A percentile compares a stretch with the other conserved stretches of the same genome.
Evolutionary conservation across 2,113 vertebrate genomes (phyloP).

Genomic region (Mystacornis crossleyi): DNA sequence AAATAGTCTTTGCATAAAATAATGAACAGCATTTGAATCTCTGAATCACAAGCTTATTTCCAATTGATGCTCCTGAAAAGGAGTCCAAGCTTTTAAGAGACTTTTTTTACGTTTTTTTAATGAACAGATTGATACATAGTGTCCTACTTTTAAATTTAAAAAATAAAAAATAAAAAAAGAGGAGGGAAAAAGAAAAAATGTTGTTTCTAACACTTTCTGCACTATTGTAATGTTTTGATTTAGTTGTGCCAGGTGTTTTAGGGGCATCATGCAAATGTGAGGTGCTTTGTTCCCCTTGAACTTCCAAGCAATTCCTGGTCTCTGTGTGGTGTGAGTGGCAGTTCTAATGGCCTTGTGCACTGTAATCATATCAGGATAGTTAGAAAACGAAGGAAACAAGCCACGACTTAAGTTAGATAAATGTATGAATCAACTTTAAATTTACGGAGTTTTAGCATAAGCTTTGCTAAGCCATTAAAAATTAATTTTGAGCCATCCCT

Average conservation of each 20-base stretch:
- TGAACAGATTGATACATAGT: not conserved
- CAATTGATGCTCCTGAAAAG: slow-evolving; percentile 32
- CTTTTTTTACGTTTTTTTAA: not conserved
- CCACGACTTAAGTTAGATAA: slow-evolving; percentile 46
- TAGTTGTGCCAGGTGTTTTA: slow-evolving; percentile 52
- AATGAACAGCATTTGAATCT: slow-evolving; percentile 19
- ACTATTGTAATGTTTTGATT: slow-evolving; percentile 45
- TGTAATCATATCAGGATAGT: slow-evolving; percentile 44
- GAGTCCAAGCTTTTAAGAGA: slow-evolving; percentile 6
- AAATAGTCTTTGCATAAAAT: slow-evolving; percentile 9
- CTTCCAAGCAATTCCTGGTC: slow-evolving; percentile 52
- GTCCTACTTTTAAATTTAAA: not conserved
- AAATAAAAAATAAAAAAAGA: fast-evolving
- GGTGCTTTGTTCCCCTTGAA: slow-evolving; percentile 60
- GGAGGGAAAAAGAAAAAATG: fast-evolving
- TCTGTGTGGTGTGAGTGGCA: slow-evolving; percentile 64
- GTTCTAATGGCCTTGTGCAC: slow-evolving; percentile 40
- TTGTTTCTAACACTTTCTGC: not conserved
- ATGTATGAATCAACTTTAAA: slow-evolving; percentile 52
- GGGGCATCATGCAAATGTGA: slow-evolving; percentile 53
- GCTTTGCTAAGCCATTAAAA: not conserved
- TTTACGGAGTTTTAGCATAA: slow-evolving; percentile 31
- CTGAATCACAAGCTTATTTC: slow-evolving; percentile 12
- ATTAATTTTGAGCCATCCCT: slow-evolving; percentile 21
- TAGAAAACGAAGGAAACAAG: slow-evolving; percentile 58